phyloP scores from a whole-genome alignment of 2,888 invertebrate species.

The Herminia tarsipennalis region DNA sequence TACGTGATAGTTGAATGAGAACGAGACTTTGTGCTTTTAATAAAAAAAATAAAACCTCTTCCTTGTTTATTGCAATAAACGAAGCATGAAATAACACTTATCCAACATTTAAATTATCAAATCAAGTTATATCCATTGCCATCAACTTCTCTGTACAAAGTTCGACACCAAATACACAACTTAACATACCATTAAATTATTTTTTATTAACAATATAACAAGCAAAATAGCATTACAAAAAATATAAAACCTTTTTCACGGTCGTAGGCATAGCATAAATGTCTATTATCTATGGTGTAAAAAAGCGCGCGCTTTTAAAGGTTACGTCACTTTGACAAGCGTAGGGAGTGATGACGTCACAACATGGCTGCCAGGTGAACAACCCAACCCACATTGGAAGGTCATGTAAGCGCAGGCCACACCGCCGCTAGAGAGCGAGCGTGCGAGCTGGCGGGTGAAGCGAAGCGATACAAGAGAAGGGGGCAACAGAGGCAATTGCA shows the following conservation, averaged over 20 bases:
- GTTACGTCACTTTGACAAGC: conserved; percentile 41
- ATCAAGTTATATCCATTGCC: no score
- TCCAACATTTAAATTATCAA: no score
- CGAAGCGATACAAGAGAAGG: no score
- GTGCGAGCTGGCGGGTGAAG: no score
- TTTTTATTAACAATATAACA: neutral
- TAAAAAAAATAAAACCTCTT: no score
- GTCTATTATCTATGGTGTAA: conserved; percentile 1
- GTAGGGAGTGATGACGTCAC: conserved; percentile 39
- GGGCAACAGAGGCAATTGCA: no score
- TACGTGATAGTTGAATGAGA: no score
- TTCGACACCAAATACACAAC: neutral
- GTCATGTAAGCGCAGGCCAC: neutral
- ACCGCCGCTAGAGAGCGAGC: no score
- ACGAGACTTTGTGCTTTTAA: no score
- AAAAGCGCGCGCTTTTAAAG: conserved; percentile 17
- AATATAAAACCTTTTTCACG: conserved; percentile 22
- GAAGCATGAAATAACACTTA: no score
- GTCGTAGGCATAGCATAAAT: conserved; percentile 17
- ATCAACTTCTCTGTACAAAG: neutral
- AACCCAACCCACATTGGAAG: conserved; percentile 19
- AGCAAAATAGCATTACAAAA: conserved; percentile 4
- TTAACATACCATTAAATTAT: neutral
- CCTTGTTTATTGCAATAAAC: no score
- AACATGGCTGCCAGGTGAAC: conserved; percentile 44